Evolutionary conservation across 2,113 vertebrate genomes (phyloP).

Genomic region (Hucho hucho): DNA sequence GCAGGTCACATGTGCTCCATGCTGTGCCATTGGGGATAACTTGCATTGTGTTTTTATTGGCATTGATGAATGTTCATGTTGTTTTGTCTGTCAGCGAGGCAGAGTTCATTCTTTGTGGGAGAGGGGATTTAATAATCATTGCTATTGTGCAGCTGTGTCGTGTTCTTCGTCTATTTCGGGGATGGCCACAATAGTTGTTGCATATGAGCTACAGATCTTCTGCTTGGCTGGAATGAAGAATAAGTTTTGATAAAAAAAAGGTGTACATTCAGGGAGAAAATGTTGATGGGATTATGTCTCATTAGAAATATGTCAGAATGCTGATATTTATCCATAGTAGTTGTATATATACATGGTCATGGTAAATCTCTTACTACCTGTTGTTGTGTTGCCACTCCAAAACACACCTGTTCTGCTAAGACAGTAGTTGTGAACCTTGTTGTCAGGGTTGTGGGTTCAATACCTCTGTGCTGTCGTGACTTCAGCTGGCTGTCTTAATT

Average conservation of each 20-base stretch:
- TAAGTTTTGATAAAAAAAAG: neutral
- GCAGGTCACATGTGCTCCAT: neutral
- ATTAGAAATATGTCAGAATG: too few relatives aligned
- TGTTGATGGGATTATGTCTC: too few relatives aligned
- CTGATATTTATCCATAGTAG: too few relatives aligned
- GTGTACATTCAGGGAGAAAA: too few relatives aligned
- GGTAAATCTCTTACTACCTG: neutral
- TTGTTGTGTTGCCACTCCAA: neutral
- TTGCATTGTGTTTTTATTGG: neutral
- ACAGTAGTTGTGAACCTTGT: slow-evolving; percentile 41
- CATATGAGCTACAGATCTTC: neutral
- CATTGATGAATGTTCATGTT: neutral
- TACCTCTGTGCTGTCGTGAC: slow-evolving; percentile 28
- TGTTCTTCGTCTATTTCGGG: neutral
- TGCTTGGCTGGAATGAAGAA: too few relatives aligned
- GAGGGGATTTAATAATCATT: neutral
- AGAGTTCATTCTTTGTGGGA: neutral
- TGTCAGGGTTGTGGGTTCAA: slow-evolving; percentile 15
- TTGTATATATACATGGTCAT: too few relatives aligned
- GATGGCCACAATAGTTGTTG: neutral
- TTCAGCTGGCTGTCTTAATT: slow-evolving; percentile 59
- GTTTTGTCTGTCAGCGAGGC: neutral
- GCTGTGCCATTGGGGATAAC: neutral
- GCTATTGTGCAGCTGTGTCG: neutral
- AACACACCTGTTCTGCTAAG: slow-evolving; percentile 22